Evolutionary conservation across 2,888 invertebrate species (phyloP), one percentile per base, ranked within the genome.

Genomic region (Ormyrus rosae): DNA sequence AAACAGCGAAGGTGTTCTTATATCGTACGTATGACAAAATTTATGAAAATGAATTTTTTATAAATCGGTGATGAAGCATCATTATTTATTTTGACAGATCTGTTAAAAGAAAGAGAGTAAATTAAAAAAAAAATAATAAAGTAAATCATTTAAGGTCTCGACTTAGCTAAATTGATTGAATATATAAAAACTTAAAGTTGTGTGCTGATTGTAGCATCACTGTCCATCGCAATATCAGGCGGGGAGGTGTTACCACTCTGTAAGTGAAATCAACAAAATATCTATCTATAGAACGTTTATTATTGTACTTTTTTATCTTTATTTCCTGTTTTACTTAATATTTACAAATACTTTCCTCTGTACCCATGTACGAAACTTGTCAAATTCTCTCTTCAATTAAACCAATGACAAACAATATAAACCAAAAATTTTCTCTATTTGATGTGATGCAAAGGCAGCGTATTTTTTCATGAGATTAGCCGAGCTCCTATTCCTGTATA

Each of bases 241-340:
- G 89, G 88, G 88, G 88, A 90, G 89, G 89, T 88, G 88, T 90
- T 90, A 86, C 90, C 89, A 89, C 89, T 90, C 90, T 90, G 90
- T 90, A 90, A 90, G 90, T 90, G 86, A 89, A 88, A 87, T 85
- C 85, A 90, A 89, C 87, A 86, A 89, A 89, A 88, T 89, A 87
- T 88, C 86, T 89, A 88, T 89, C 86, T 88, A 87, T 89, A 87
- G 85, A 87, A 85, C 85, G 86, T 88, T 87, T 71, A 81, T 77
- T 75, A 77, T 80, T 82, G 78, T 84, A 70, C 58, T 69, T 81
- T 78, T 65, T 75, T 72, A 77, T 82, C 53, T 76, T 82, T 82
- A 74, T 58, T 75, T 78, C 68, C 13, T 74, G 60, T 82, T 78
- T 82, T 78, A 67, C n/a, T 61, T 81, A 70, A 67, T 79, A 55